Evolutionary conservation across 2,888 invertebrate genomes (phyloP).

Genomic region (Drosophila ezoana): DNA sequence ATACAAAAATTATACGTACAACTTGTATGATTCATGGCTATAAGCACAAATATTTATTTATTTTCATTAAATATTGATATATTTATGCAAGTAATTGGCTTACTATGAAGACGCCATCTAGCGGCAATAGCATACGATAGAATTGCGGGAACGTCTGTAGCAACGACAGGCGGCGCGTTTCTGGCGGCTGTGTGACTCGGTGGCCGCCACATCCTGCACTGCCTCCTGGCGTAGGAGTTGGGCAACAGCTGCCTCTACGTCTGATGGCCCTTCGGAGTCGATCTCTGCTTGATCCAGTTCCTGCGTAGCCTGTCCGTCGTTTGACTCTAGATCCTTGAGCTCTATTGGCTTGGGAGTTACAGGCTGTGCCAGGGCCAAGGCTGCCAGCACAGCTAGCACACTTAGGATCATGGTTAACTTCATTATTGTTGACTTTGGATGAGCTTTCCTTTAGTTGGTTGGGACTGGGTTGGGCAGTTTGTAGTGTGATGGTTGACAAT

Average conservation of each 20-base stretch:
- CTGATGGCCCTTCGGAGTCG: neutral
- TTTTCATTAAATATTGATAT: neutral
- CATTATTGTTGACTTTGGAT: constrained; percentile 4
- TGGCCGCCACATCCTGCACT: neutral
- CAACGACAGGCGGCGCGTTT: constrained; percentile 35
- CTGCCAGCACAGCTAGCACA: neutral
- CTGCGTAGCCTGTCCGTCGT: neutral
- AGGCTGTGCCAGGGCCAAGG: constrained; percentile 1
- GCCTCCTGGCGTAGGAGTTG: constrained; percentile 9
- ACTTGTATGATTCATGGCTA: neutral
- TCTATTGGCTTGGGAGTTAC: neutral
- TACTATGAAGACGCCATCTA: neutral
- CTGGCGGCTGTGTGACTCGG: constrained; percentile 8
- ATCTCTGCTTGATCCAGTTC: neutral
- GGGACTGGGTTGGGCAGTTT: neutral
- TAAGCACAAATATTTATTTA: neutral
- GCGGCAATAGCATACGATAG: constrained; percentile 17
- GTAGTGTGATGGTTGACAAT: neutral
- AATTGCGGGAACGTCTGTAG: neutral
- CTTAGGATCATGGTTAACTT: constrained; percentile 5
- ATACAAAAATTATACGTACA: neutral
- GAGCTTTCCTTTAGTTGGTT: neutral
- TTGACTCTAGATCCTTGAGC: neutral
- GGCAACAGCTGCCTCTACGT: constrained; percentile 4
- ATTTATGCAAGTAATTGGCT: neutral